A percentile compares a stretch with the other conserved stretches of the same genome.
These are phyloP conservation scores for Listronotus oregonensis DNA, from an alignment of 1,140 invertebrate genomes.

Conservation along the genomic window DNA sequence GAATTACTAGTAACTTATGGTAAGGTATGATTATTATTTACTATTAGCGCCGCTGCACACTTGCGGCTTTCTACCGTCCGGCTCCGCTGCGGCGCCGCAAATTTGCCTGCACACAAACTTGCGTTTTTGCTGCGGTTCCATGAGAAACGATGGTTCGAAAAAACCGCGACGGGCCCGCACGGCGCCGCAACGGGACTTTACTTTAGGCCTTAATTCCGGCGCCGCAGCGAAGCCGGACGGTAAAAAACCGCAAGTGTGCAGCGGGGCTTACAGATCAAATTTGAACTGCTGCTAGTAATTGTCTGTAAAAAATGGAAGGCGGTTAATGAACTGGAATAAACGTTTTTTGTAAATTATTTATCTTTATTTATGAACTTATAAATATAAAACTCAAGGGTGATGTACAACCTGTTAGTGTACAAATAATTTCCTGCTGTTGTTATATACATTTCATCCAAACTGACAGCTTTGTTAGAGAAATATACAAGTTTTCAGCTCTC, in stretches of 20 bases:
- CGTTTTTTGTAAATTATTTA: conserved; percentile 30
- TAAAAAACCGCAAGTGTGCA: no score
- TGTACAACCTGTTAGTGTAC: background rate
- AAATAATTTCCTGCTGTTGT: conserved; percentile 7
- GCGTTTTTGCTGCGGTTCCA: no score
- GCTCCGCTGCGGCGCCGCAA: no score
- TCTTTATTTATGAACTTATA: conserved; percentile 7
- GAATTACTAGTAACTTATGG: conserved; percentile 27
- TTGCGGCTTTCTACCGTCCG: no score
- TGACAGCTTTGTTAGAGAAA: background rate
- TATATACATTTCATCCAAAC: background rate
- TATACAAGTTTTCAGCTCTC: background rate
- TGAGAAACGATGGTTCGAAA: no score
- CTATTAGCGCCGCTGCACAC: no score
- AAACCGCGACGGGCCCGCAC: no score
- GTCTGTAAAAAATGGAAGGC: conserved; percentile 21
- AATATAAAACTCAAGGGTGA: background rate
- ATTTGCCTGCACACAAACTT: no score
- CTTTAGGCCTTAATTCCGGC: no score
- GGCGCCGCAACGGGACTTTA: no score
- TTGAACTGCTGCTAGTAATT: conserved; percentile 25
- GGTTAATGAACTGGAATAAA: conserved; percentile 21
- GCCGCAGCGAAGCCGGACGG: no score
- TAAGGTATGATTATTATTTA: background rate
- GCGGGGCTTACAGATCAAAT: conserved; percentile 13